phyloP scores from a whole-genome alignment of 2,888 invertebrate species.

The Plemyria rubiginata region DNA sequence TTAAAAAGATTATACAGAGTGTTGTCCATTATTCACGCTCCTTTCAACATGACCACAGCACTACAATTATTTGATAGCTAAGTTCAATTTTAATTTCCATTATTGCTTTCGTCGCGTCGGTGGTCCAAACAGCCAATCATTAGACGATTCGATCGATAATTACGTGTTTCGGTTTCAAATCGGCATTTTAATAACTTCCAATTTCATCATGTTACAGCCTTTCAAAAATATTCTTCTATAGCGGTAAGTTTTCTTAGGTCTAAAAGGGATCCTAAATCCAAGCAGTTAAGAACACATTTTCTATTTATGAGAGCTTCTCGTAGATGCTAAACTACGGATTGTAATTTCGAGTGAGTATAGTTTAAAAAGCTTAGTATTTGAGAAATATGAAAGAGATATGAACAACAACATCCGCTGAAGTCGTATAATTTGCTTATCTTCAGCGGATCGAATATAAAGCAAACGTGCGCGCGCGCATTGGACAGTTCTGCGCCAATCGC shows the following conservation, averaged over 20 bases:
- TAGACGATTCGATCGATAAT: conserved; percentile 60
- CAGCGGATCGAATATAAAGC: conserved; percentile 66
- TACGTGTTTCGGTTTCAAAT: conserved; percentile 62
- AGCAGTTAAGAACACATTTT: conserved; percentile 1
- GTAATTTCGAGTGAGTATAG: neutral
- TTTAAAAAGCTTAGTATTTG: conserved; percentile 65
- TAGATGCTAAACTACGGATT: neutral
- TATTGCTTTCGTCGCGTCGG: conserved; percentile 61
- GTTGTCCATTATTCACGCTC: conserved; percentile 35
- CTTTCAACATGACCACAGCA: conserved; percentile 25
- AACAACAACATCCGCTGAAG: conserved; percentile 66
- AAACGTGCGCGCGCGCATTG: conserved; percentile 78
- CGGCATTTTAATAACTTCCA: conserved; percentile 60
- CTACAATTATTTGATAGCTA: conserved; percentile 43
- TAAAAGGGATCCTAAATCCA: conserved; percentile 12
- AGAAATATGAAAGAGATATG: conserved; percentile 67
- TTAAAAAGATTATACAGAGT: conserved; percentile 33
- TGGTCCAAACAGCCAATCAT: conserved; percentile 63
- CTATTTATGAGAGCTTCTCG: neutral
- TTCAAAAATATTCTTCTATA: conserved; percentile 10
- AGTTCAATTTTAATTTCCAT: conserved; percentile 59
- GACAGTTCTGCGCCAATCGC: conserved; percentile 75
- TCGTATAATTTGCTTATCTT: conserved; percentile 80
- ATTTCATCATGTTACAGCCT: conserved; percentile 46
- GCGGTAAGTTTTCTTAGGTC: conserved; percentile 3